Conservation (phyloP, 1,140 invertebrate species). For the Mactra quadrangularis region DNA sequence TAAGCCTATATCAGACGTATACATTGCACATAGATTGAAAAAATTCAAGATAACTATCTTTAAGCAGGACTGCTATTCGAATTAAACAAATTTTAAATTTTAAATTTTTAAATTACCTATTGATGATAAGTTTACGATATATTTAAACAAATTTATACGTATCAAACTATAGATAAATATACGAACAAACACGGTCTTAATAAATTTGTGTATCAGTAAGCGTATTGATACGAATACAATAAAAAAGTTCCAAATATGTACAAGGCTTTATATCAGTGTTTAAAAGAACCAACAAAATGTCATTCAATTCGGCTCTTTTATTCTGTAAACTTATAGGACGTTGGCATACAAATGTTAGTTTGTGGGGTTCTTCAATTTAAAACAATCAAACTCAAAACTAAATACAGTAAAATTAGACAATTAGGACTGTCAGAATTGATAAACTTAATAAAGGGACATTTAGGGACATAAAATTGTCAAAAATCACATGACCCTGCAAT, state of each 20-base stretch:
- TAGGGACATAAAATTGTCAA: no score
- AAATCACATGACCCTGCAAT: no score
- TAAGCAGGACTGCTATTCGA: not conserved
- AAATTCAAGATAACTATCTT: no score
- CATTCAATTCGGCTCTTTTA: not conserved
- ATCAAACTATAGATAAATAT: constrained; percentile 17
- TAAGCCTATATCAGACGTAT: no score
- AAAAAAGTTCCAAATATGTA: constrained; percentile 12
- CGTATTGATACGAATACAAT: constrained; percentile 1
- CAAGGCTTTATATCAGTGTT: not conserved
- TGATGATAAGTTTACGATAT: constrained; percentile 35
- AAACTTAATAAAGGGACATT: no score
- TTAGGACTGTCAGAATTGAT: no score
- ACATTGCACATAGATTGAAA: no score
- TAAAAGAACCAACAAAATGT: constrained; percentile 19
- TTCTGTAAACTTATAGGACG: no score
- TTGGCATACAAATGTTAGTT: no score
- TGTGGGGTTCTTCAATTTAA: no score
- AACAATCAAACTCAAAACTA: no score
- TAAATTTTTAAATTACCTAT: constrained; percentile 57
- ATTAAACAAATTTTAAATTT: constrained; percentile 58
- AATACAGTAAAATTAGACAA: no score
- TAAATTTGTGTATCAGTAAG: constrained; percentile 9
- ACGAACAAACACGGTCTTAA: not conserved
- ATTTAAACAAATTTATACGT: constrained; percentile 52